phyloP scores from a whole-genome alignment of 2,888 invertebrate species.

The Harmothoe impar region DNA sequence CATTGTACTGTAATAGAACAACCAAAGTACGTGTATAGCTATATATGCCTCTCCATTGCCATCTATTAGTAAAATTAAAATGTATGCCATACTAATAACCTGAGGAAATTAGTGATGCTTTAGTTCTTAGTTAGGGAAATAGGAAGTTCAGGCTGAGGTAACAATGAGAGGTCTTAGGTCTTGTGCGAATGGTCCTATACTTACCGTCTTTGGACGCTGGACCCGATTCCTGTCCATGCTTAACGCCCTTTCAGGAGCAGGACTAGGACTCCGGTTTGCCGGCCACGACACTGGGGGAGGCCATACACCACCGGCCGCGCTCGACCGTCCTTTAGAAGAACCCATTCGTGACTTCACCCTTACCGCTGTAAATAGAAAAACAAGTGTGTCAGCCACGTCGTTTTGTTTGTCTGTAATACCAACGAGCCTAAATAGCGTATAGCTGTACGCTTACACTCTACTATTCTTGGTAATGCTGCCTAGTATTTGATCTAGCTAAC shows the following conservation, averaged over 20 bases:
- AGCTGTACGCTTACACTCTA: too few species aligned
- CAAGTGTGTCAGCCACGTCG: too few species aligned
- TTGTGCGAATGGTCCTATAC: slow-evolving; percentile 54
- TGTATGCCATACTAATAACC: not conserved
- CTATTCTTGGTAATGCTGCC: too few species aligned
- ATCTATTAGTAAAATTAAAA: too few species aligned
- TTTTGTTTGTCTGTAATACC: too few species aligned
- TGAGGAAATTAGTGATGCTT: slow-evolving; percentile 13
- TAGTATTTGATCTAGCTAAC: too few species aligned
- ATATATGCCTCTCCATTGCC: too few species aligned
- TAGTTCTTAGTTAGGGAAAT: not conserved
- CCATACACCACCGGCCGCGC: slow-evolving; percentile 72
- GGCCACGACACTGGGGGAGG: slow-evolving; percentile 78
- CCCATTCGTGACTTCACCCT: slow-evolving; percentile 28
- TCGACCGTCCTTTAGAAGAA: slow-evolving; percentile 68
- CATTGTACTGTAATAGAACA: too few species aligned
- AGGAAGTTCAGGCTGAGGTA: not conserved
- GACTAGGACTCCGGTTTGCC: slow-evolving; percentile 76
- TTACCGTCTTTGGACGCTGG: slow-evolving; percentile 81
- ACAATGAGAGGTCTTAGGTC: too few species aligned
- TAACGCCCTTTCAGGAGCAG: slow-evolving; percentile 71
- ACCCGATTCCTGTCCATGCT: slow-evolving; percentile 76
- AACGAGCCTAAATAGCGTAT: too few species aligned
- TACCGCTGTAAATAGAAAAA: slow-evolving; percentile 26
- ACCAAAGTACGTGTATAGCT: too few species aligned